Evolutionary conservation across 1,140 invertebrate genomes (phyloP), one percentile per base, ranked within the genome.

Genomic region (Diorhabda elongata): DNA sequence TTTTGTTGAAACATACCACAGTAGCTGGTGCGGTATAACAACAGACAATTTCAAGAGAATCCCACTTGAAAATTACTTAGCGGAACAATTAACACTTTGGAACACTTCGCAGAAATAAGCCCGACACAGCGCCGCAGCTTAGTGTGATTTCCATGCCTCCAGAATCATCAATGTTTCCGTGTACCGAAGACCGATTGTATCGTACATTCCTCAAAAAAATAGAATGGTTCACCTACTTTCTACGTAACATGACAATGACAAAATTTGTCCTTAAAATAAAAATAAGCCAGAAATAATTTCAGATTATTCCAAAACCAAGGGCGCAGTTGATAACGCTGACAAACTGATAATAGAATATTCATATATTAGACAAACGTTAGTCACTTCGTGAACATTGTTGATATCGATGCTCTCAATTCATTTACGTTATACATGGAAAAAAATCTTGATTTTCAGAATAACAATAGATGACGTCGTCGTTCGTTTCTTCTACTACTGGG

Each of bases 251-350:
- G 1, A 26, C 26, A 26, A 26, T 26, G 26, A 26, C 26, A 26
- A 26, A 26, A 26, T 26, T 26, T 26, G 0, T 11, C 11, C 11
- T 11, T 0, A 11, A 11, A 11, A 0, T 11, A 11, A 11, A 11
- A 11, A 70, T 26, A 74, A 60, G 64, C 81, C 81, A 8, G 72
- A 80, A 57, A 79, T 83, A 4, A 77, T 83, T 58, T 57, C 70
- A 45, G 58, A 73, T 62, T 70, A 70, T 44, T 68, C 68, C 57
- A 56, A 64, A 61, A 73, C 65, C 44, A 70, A 73, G 42, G 60
- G 67, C 11, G 81, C 47, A 2, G 68, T 72, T 43, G 68, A 26
- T 26, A 26, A 26, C 26, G 26, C 26, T 26, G 26, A 26, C 26
- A 26, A 26, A 26, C 26, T 26, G 26, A 26, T 26, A 26, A 26